phyloP scores from a whole-genome alignment of 2,888 invertebrate species.

The Dryobotodes eremita region DNA sequence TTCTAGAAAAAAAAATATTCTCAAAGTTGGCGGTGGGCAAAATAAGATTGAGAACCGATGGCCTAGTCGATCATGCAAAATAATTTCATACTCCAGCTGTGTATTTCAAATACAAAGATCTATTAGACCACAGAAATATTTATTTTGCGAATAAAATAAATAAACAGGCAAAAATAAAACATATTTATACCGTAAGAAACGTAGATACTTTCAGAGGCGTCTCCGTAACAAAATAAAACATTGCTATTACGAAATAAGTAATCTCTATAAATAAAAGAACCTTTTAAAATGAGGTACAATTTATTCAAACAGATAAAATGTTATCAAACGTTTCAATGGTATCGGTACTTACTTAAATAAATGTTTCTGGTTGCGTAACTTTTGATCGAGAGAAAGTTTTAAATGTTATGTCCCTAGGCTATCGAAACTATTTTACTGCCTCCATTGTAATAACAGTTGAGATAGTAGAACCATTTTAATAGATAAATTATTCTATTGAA shows the following conservation, averaged over 20 bases:
- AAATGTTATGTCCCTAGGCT: slow-evolving; percentile 56
- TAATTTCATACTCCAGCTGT: slow-evolving; percentile 8
- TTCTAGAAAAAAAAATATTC: too few species aligned
- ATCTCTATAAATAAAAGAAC: slow-evolving; percentile 31
- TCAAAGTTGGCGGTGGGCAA: too few species aligned
- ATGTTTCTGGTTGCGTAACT: slow-evolving; percentile 58
- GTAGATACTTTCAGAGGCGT: neutral
- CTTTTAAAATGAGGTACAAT: slow-evolving; percentile 45
- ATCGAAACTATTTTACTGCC: slow-evolving; percentile 49
- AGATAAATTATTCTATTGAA: slow-evolving; percentile 30
- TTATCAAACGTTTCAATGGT: slow-evolving; percentile 62
- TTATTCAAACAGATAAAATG: slow-evolving; percentile 57
- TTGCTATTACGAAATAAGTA: slow-evolving; percentile 44
- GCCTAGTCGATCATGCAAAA: neutral
- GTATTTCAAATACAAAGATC: neutral
- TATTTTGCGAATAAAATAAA: slow-evolving; percentile 16
- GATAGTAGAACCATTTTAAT: slow-evolving; percentile 51
- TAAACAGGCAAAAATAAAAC: neutral
- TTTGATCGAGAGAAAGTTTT: slow-evolving; percentile 68
- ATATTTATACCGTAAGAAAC: neutral
- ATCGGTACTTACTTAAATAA: slow-evolving; percentile 38
- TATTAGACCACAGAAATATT: slow-evolving; percentile 8
- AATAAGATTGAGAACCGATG: too few species aligned
- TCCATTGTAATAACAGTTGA: slow-evolving; percentile 45
- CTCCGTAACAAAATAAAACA: slow-evolving; percentile 2